Conservation (phyloP, 2,797 vertebrate species). For the Etheostoma perlongum region DNA sequence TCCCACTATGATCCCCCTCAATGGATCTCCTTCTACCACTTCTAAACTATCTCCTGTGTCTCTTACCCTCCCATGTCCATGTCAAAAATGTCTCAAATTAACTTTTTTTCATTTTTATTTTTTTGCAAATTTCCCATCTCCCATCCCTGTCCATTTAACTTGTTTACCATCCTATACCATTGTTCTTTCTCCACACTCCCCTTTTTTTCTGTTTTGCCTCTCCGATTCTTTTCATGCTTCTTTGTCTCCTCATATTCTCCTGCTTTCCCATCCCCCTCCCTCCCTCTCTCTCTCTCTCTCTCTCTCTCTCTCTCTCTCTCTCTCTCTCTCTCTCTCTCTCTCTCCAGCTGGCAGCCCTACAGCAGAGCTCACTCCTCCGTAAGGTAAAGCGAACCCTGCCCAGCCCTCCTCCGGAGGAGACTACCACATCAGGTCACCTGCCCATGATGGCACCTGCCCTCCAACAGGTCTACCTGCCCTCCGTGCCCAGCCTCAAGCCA, state of each 20-base stretch:
- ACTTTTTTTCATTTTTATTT: neutral
- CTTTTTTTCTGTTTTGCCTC: constrained; percentile 29
- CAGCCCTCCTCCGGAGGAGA: constrained; percentile 98
- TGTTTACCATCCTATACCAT: constrained; percentile 9
- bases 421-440: constrained; percentile 83
- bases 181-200: constrained; percentile 9
- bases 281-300: constrained; percentile 14
- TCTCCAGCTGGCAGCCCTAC: constrained; percentile 93
- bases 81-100: constrained; percentile 12
- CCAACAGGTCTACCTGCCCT: constrained; percentile 92
- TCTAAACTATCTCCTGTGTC: neutral
- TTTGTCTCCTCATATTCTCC: constrained; percentile 41
- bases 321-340: constrained; percentile 64
- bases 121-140: constrained; percentile 12
- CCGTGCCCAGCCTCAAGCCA: constrained; percentile 84
- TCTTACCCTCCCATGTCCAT: neutral
- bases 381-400: constrained; percentile 99
- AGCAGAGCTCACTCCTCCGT: constrained; percentile 93
- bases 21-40: neutral
- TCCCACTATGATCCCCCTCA: neutral
- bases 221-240: constrained; percentile 34
- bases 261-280: constrained; percentile 46
- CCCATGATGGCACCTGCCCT: constrained; percentile 90
- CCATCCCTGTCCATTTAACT: constrained; percentile 3
- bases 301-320: constrained; percentile 33